A percentile compares a stretch with the other conserved stretches of the same genome.
Conservation (phyloP, 2,113 vertebrate genomes). For the Tragelaphus strepsiceros region DNA sequence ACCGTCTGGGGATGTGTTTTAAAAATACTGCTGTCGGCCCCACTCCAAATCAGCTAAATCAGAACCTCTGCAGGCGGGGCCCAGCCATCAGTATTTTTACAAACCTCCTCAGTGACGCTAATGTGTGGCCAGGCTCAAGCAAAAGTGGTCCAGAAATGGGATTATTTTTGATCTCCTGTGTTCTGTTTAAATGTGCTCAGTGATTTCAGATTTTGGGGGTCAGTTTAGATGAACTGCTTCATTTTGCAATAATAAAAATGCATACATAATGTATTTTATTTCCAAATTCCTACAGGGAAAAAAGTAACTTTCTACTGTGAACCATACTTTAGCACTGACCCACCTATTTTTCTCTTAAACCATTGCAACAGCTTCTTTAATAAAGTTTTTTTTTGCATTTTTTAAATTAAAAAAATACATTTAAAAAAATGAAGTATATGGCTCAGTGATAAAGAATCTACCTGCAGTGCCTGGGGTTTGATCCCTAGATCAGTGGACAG, state of each 20-base stretch:
- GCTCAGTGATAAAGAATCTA: neutral
- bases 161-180: neutral
- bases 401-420: neutral
- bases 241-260: slow-evolving; percentile 26
- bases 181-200: neutral
- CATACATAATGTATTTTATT: neutral
- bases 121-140: neutral
- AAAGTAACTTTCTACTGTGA: neutral
- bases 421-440: neutral
- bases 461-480: neutral
- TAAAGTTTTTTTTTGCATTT: neutral
- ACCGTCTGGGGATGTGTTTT: slow-evolving; percentile 27
- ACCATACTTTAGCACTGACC: neutral
- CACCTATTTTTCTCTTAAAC: neutral
- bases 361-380: neutral
- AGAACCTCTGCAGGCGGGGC: neutral
- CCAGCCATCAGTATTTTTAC: neutral
- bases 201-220: neutral
- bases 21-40: neutral
- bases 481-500: neutral
- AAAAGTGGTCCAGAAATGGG: neutral
- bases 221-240: neutral
- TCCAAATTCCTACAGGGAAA: neutral
- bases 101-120: neutral
- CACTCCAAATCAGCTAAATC: neutral